Evolutionary conservation across 2,888 invertebrate genomes (phyloP).

Genomic region (Digitonthophagus gazella): DNA sequence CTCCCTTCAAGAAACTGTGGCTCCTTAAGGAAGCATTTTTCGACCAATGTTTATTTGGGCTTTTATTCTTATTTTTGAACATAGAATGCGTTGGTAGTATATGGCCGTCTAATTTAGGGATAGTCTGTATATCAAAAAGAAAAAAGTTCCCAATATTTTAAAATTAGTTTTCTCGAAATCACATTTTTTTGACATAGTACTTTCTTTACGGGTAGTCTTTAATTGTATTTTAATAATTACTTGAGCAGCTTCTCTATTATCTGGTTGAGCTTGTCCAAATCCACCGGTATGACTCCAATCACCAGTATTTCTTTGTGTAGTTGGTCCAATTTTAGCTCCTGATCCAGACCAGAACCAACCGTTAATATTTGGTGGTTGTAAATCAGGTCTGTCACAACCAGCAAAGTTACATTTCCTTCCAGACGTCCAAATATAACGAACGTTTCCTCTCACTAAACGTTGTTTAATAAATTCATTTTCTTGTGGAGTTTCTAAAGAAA

Average conservation of each 20-base stretch:
- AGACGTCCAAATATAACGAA: constrained; percentile 86
- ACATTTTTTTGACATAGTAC: too few relatives aligned
- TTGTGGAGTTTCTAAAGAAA: constrained; percentile 85
- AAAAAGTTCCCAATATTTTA: too few relatives aligned
- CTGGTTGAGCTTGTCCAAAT: constrained; percentile 83
- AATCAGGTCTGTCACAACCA: constrained; percentile 78
- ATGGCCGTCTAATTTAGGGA: too few relatives aligned
- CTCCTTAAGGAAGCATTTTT: too few relatives aligned
- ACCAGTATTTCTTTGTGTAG: constrained; percentile 83
- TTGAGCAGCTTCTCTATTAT: constrained; percentile 87
- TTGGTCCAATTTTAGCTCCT: constrained; percentile 86
- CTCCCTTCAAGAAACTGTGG: too few relatives aligned
- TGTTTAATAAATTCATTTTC: constrained; percentile 90
- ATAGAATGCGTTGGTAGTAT: too few relatives aligned
- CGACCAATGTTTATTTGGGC: too few relatives aligned
- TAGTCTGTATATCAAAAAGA: too few relatives aligned
- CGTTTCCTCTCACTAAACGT: constrained; percentile 74
- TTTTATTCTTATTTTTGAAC: too few relatives aligned
- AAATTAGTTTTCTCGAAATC: too few relatives aligned
- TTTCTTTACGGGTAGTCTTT: too few relatives aligned
- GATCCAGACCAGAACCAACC: constrained; percentile 96
- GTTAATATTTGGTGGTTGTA: constrained; percentile 81
- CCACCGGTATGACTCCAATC: constrained; percentile 90
- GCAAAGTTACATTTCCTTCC: constrained; percentile 91
- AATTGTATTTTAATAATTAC: constrained; percentile 53